phyloP scores from a whole-genome alignment of 2,113 vertebrate genomes.

The Corythornis madagascariensis region DNA sequence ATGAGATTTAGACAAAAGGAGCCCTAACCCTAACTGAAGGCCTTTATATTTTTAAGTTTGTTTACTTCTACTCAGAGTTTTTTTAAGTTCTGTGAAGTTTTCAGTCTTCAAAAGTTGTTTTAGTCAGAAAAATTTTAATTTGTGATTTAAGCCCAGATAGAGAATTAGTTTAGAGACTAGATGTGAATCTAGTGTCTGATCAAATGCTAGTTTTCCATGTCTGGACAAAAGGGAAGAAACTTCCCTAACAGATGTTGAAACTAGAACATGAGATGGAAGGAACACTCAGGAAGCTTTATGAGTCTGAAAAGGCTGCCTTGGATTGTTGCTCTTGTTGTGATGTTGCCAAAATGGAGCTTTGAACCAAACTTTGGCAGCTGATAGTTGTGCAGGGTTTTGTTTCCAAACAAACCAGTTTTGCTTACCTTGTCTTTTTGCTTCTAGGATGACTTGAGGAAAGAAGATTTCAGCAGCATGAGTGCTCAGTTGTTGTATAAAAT shows the following conservation, averaged over 20 bases:
- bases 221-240: background rate
- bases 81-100: background rate
- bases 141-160: background rate
- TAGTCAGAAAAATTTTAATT: background rate
- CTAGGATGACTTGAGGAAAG: conserved; percentile 94
- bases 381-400: background rate
- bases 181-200: background rate
- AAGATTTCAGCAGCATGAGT: conserved; percentile 98
- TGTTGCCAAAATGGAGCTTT: background rate
- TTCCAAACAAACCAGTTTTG: background rate
- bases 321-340: background rate
- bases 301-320: background rate
- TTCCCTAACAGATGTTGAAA: background rate
- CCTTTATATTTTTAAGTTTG: background rate
- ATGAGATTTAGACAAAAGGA: background rate
- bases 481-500: conserved; percentile 96
- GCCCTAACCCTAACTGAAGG: background rate
- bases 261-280: background rate
- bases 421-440: background rate
- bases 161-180: background rate
- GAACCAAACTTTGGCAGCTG: background rate
- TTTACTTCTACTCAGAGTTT: background rate
- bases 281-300: too few relatives aligned
- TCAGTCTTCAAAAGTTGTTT: background rate
- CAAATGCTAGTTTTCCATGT: background rate